Base-by-base conservation (phyloP, 2,888 invertebrate genomes). In the Drosophila cracens region DNA sequence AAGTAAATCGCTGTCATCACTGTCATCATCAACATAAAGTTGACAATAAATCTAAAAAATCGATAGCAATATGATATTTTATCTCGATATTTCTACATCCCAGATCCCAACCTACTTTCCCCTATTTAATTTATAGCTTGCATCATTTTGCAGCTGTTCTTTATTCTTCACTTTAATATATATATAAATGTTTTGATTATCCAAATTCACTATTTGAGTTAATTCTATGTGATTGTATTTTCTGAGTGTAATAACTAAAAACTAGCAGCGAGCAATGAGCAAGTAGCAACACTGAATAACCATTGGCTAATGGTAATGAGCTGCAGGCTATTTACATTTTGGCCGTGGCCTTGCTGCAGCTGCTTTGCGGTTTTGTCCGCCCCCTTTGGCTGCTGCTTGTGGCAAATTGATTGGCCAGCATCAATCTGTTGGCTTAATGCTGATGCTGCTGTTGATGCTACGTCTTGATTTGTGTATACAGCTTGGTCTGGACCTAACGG, bases 321-420 rank as follows among this genome's bases (percentile, higher is more conserved):
- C 87, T 87, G 82, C 79, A 82, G 82, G 89, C 79, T 87, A 70
- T 86, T 86, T 89, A 86, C 85, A 86, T 84, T 86, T 86, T 66
- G 69, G 72, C 80, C 56, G 43, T 68, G 87, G 81, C 85, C 85
- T 89, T 85, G 89, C 76, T 80, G 70, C 67, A 66, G 48, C 49
- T 40, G 62, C 63, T 46, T 46, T 46, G 34, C 62, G 36, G 43
- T 43, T 57, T 40, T 59, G 38, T 40, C 52, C 40, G 51, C 52
- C 70, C 67, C 58, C 61, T 75, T 74, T 76, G 48, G 43, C 65
- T 53, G 67, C 51, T 58, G 62, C 53, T 57, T 57, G 54, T 33
- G 62, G 51, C 79, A 71, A 82, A 89, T 87, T 87, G 80, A 87
- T 89, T 83, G 76, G 67, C 64, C 81, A 75, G 79, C 88, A 87